A percentile compares a stretch with the other conserved stretches of the same genome.
Evolutionary conservation across 2,888 invertebrate genomes (phyloP).

Genomic region (Hydrotaea cyrtoneurina): DNA sequence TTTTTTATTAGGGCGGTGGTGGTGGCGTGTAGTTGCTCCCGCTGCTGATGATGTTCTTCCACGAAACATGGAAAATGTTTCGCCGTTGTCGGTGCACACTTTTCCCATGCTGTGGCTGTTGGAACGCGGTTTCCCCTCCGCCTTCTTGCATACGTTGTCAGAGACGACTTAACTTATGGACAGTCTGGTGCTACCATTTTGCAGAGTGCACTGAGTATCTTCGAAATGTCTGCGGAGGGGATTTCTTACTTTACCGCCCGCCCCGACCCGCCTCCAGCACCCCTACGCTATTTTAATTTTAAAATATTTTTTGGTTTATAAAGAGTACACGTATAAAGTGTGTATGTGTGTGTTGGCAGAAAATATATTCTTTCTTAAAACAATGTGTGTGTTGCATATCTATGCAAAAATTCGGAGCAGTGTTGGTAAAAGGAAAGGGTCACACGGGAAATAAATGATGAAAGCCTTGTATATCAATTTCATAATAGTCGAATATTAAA

Average conservation of each 20-base stretch:
- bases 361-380: not conserved
- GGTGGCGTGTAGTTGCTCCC: no score
- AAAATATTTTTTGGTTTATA: slow-evolving; percentile 29
- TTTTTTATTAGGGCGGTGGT: not conserved
- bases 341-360: not conserved
- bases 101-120: not conserved
- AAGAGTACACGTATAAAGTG: not conserved
- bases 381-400: no score
- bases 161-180: slow-evolving; percentile 13
- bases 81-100: not conserved
- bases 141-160: not conserved
- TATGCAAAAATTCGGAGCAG: no score
- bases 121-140: slow-evolving; percentile 15
- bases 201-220: not conserved
- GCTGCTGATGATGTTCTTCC: not conserved
- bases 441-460: no score
- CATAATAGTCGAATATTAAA: no score
- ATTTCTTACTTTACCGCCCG: no score
- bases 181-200: not conserved
- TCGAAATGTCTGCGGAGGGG: not conserved
- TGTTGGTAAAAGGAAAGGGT: no score
- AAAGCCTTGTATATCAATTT: no score
- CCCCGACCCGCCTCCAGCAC: no score
- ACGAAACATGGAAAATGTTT: not conserved
- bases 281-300: not conserved